Percentiles rank a stretch among this genome's conserved stretches.
Conservation (phyloP, 1,140 invertebrate species). For the Tenebrio molitor region DNA sequence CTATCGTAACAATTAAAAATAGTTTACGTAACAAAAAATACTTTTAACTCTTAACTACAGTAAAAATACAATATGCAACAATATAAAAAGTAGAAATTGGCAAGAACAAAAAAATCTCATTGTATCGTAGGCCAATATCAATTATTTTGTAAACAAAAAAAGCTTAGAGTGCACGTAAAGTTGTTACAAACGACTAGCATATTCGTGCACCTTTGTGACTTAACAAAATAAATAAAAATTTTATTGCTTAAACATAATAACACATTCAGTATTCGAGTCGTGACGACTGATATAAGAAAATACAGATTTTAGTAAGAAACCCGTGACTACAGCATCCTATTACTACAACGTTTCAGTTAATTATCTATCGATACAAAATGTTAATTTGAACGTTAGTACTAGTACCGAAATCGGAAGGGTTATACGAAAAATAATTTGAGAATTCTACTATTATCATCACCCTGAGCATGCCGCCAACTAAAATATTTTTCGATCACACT, state of each 20-base stretch:
- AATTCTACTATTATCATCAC: too few species aligned
- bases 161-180: constrained; percentile 1
- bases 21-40: constrained; percentile 20
- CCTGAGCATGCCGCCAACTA: too few species aligned
- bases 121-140: not conserved
- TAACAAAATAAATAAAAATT: not conserved
- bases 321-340: too few species aligned
- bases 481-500: too few species aligned
- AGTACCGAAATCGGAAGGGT: too few species aligned
- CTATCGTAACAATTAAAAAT: constrained; percentile 13
- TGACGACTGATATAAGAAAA: too few species aligned
- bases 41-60: not conserved
- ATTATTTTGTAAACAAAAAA: too few species aligned
- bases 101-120: constrained; percentile 15
- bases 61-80: constrained; percentile 1
- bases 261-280: not conserved
- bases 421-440: too few species aligned
- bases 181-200: constrained; percentile 20
- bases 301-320: too few species aligned
- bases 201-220: constrained; percentile 6
- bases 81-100: constrained; percentile 9
- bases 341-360: too few species aligned
- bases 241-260: not conserved
- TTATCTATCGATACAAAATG: too few species aligned
- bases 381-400: too few species aligned